Evolutionary conservation across 2,113 vertebrate genomes (phyloP).

Genomic region (Hippocampus guttulatus): DNA sequence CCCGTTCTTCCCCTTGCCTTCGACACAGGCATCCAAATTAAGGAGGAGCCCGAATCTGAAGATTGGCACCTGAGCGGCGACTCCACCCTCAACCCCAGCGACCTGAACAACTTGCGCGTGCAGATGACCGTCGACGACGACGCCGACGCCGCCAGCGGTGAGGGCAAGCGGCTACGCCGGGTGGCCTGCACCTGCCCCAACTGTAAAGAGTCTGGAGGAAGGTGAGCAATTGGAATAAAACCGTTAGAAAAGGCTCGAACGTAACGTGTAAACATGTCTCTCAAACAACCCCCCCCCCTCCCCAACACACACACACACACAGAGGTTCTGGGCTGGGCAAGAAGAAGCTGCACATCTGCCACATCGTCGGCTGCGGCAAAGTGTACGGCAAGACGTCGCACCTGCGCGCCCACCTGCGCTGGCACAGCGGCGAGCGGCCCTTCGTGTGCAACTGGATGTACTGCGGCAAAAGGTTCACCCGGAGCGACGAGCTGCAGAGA

Average conservation of each 20-base stretch:
- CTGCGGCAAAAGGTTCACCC: conserved; percentile 97
- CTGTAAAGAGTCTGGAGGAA: conserved; percentile 97
- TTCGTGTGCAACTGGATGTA: conserved; percentile 99
- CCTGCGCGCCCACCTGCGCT: conserved; percentile 94
- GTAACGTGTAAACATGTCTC: not conserved
- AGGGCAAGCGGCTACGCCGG: conserved; percentile 92
- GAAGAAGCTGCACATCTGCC: conserved; percentile 99
- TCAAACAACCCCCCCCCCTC: not conserved
- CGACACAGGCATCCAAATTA: conserved; percentile 91
- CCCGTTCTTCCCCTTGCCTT: not conserved
- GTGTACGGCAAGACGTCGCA: conserved; percentile 98
- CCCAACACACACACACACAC: conserved; percentile 21
- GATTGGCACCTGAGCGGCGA: conserved; percentile 93
- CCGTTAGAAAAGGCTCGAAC: too few species aligned
- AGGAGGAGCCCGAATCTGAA: conserved; percentile 97
- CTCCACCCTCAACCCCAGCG: conserved; percentile 93
- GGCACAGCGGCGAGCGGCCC: conserved; percentile 97
- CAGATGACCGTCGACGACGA: conserved; percentile 87
- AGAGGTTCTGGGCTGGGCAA: conserved; percentile 94
- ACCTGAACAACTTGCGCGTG: conserved; percentile 90
- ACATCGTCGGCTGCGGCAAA: conserved; percentile 95
- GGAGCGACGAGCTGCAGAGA: conserved; percentile 96
- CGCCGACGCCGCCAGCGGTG: conserved; percentile 82
- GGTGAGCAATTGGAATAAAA: conserved; percentile 62
- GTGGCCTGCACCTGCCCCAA: conserved; percentile 98